Evolutionary conservation across 2,113 vertebrate genomes (phyloP).

Genomic region (Calyptommatus sinebrachiatus): DNA sequence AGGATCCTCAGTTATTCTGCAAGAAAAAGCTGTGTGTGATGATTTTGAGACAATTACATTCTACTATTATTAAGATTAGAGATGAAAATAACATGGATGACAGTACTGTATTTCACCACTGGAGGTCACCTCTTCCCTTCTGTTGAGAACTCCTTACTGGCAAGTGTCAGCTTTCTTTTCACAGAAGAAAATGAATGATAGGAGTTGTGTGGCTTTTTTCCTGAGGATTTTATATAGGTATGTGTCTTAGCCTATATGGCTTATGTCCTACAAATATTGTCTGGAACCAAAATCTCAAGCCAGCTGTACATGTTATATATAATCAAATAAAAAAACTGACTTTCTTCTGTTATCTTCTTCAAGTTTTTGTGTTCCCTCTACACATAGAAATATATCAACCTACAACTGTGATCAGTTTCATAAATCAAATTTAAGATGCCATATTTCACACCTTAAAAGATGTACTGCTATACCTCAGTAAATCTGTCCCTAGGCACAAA

Average conservation of each 20-base stretch:
- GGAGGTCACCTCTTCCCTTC: constrained; percentile 59
- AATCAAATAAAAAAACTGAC: background rate
- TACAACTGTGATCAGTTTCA: background rate
- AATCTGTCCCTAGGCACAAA: too few species aligned
- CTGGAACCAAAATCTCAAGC: too few species aligned
- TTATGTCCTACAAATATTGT: background rate
- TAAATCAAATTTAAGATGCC: background rate
- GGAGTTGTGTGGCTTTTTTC: background rate
- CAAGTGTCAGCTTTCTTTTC: background rate
- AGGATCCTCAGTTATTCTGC: background rate
- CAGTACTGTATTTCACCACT: constrained; percentile 47
- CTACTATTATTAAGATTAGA: background rate
- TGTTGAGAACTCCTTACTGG: background rate
- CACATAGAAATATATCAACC: background rate
- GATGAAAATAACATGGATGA: constrained; percentile 4
- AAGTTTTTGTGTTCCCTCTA: background rate
- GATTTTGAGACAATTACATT: background rate
- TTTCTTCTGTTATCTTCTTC: background rate
- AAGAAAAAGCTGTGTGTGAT: background rate
- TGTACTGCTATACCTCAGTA: too few species aligned
- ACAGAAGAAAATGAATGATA: background rate
- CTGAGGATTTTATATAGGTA: background rate
- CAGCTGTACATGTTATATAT: background rate
- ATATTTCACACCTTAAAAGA: too few species aligned
- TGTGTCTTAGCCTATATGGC: background rate